These are phyloP conservation scores for Chloropsis cyanopogon DNA, from an alignment of 2,113 vertebrate species.

Conservation along the genomic window DNA sequence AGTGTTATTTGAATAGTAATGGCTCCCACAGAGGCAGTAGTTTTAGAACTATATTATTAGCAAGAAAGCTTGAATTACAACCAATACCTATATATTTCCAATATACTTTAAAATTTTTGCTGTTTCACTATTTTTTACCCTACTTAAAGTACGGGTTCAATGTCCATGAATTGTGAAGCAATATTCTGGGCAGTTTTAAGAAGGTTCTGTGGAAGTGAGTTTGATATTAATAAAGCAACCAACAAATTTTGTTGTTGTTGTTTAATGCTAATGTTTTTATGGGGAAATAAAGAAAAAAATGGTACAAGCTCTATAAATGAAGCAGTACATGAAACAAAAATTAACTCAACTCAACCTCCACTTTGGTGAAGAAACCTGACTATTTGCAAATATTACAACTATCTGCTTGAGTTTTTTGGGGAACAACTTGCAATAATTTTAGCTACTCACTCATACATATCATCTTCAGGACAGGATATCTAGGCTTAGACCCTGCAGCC, in stretches of 20 bases:
- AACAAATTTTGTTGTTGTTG: not conserved
- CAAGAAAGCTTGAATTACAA: constrained; percentile 25
- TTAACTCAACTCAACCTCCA: not conserved
- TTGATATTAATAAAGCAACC: not conserved
- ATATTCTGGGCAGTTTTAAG: constrained; percentile 4
- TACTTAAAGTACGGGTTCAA: not conserved
- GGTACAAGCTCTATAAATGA: not conserved
- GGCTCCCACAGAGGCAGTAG: constrained; percentile 12
- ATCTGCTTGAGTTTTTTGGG: not conserved
- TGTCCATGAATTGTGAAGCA: not conserved
- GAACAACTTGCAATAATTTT: not conserved
- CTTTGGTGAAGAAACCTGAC: not conserved
- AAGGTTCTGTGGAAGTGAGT: not conserved
- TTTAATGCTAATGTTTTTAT: constrained; percentile 10
- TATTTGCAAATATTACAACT: not conserved
- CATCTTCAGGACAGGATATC: not conserved
- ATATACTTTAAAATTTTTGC: not conserved
- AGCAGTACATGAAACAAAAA: not conserved
- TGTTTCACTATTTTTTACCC: not conserved
- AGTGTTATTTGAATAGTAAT: constrained; percentile 35
- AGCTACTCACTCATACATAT: not conserved
- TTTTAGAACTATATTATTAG: constrained; percentile 18
- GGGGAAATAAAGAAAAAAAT: not conserved
- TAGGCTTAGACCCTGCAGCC: not conserved
- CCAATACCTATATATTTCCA: not conserved